Conservation (phyloP, 2,113 vertebrate genomes). For the Piaya cayana region DNA sequence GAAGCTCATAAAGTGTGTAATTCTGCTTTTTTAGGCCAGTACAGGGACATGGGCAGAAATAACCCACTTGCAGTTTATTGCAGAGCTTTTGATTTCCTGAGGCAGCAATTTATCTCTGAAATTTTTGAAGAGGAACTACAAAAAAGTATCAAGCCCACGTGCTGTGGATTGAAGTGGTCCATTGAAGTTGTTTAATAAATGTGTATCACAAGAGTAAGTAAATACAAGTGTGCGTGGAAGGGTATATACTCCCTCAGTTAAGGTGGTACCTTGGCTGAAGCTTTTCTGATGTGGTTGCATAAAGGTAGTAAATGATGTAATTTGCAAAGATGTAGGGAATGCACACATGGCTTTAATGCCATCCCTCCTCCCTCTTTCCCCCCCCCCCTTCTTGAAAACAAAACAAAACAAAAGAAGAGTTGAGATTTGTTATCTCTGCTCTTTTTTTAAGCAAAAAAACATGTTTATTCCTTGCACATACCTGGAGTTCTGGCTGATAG, state of each 20-base stretch:
- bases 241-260: background rate
- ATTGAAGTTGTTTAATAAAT: background rate
- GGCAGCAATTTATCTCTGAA: background rate
- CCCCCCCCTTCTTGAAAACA: background rate
- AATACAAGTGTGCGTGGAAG: background rate
- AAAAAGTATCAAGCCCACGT: background rate
- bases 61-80: background rate
- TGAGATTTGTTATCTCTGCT: background rate
- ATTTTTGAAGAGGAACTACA: background rate
- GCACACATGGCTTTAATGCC: background rate
- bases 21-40: background rate
- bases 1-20: background rate
- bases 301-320: background rate
- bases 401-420: no score
- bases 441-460: background rate
- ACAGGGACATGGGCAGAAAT: background rate
- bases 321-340: background rate
- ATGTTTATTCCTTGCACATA: background rate
- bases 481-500: background rate
- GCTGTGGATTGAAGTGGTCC: constrained; percentile 4
- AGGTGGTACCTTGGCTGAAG: background rate
- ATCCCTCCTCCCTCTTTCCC: background rate
- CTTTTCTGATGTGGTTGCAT: constrained; percentile 21
- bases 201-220: background rate
- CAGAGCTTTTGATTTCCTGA: background rate